Evolutionary conservation across 2,888 invertebrate genomes (phyloP).

Genomic region (Luperina testacea): DNA sequence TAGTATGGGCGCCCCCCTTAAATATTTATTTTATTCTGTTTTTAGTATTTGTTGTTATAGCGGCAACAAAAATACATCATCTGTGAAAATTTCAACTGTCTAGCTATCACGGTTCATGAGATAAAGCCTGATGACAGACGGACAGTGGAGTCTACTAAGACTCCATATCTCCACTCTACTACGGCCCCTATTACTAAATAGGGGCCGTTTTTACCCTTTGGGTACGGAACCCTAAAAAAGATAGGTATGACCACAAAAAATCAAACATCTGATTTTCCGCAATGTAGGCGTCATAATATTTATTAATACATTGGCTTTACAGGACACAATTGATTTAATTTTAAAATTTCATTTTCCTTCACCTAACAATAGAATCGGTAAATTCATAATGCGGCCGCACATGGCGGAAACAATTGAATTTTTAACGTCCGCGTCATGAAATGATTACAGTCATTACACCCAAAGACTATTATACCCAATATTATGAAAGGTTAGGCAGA

Average conservation of each 20-base stretch:
- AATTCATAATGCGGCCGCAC: constrained; percentile 1
- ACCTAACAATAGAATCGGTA: neutral
- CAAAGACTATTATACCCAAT: neutral
- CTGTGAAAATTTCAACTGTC: too few species aligned
- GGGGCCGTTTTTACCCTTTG: too few species aligned
- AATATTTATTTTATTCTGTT: too few species aligned
- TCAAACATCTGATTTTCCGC: neutral
- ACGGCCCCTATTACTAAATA: too few species aligned
- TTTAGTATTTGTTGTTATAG: too few species aligned
- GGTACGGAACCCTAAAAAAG: neutral
- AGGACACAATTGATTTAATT: constrained; percentile 11
- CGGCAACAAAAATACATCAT: too few species aligned
- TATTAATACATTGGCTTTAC: constrained; percentile 3
- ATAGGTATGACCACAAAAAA: neutral
- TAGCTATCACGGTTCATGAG: too few species aligned
- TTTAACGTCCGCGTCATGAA: constrained; percentile 2
- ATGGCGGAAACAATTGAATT: constrained; percentile 24
- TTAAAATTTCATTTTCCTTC: constrained; percentile 28
- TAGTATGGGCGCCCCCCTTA: too few species aligned
- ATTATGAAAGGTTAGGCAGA: neutral
- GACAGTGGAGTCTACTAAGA: too few species aligned
- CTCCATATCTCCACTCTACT: too few species aligned
- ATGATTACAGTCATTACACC: neutral
- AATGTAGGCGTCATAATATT: constrained; percentile 1
- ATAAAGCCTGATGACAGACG: too few species aligned